phyloP scores from a whole-genome alignment of 2,888 invertebrate genomes.

The Altica lythri region DNA sequence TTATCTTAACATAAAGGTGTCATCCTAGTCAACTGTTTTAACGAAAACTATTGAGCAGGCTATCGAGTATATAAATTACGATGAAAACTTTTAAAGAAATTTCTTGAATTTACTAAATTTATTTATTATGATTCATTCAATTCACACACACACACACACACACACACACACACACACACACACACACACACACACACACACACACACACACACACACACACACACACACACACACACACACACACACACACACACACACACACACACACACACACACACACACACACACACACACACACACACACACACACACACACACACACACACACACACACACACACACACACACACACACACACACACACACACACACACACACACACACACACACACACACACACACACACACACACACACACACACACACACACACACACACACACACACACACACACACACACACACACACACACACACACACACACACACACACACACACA shows the following conservation, averaged over 20 bases:
- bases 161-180: background rate
- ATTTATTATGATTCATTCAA: background rate
- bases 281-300: background rate
- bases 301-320: background rate
- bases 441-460: conserved; percentile 1
- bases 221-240: background rate
- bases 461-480: conserved; percentile 1
- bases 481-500: background rate
- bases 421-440: conserved; percentile 1
- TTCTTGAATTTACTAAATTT: too few species aligned
- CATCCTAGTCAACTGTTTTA: too few species aligned
- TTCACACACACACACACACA: background rate
- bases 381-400: conserved; percentile 1
- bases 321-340: conserved; percentile 1
- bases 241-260: background rate
- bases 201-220: background rate
- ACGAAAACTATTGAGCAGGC: too few species aligned
- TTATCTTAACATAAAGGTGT: too few species aligned
- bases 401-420: conserved; percentile 1
- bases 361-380: conserved; percentile 1
- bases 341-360: background rate
- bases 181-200: background rate
- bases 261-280: background rate
- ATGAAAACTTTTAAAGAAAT: too few species aligned
- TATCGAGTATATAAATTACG: too few species aligned